Conservation (phyloP, 2,113 vertebrate species). For the Anguilla rostrata region DNA sequence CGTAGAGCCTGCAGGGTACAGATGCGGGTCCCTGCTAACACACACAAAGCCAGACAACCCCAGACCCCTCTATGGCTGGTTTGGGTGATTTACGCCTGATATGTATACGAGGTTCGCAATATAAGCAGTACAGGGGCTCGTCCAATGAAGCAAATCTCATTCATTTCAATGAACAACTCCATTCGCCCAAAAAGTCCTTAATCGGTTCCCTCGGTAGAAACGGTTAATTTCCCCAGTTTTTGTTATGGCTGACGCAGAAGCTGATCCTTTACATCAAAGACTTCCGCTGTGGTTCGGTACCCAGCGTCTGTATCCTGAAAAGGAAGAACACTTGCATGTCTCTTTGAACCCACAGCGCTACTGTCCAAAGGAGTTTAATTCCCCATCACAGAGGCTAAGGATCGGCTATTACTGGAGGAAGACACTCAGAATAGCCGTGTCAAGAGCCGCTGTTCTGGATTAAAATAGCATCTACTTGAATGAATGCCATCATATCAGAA, state of each 20-base stretch:
- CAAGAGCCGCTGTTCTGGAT: background rate
- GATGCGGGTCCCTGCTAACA: background rate
- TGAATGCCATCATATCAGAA: conserved; percentile 1
- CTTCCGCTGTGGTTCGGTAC: background rate
- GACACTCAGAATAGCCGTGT: background rate
- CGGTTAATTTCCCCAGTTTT: background rate
- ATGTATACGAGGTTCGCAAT: background rate
- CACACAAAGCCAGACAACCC: background rate
- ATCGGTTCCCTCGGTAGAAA: background rate
- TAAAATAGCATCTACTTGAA: background rate
- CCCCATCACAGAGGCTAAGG: background rate
- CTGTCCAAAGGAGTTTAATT: background rate
- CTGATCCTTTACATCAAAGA: background rate
- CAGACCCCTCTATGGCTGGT: no score
- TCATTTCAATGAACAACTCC: background rate
- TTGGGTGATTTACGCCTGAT: background rate
- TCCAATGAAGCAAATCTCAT: background rate
- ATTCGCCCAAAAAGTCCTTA: background rate
- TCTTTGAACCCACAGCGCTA: background rate
- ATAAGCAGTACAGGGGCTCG: background rate
- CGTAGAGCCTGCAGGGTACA: no score
- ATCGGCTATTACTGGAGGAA: background rate
- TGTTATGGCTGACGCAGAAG: background rate
- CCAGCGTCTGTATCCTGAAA: background rate
- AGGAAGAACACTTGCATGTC: background rate